Percentiles rank a stretch among this genome's conserved stretches.
Conservation (phyloP, 1,140 invertebrate genomes). For the Melipona quadrifasciata region DNA sequence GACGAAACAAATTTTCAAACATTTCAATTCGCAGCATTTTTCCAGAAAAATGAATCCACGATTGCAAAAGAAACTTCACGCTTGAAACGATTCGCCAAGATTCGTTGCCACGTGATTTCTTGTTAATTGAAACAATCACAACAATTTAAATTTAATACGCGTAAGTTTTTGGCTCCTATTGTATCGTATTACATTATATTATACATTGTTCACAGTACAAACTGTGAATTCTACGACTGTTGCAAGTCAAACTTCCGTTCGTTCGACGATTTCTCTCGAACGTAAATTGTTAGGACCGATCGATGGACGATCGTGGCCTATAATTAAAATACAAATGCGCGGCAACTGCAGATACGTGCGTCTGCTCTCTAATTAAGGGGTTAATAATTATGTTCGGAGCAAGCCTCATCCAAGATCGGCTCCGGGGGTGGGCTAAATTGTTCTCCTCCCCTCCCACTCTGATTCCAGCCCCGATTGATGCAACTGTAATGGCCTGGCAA, state of each 20-base stretch:
- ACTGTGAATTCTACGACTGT: background rate
- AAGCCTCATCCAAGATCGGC: background rate
- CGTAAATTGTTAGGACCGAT: background rate
- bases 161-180: too few species aligned
- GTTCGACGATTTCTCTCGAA: background rate
- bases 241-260: background rate
- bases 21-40: too few species aligned
- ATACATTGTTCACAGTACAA: background rate
- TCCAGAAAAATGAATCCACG: too few species aligned
- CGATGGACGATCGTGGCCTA: background rate
- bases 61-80: too few species aligned
- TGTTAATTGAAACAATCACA: too few species aligned
- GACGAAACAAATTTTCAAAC: too few species aligned
- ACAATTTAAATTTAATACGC: too few species aligned
- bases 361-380: constrained; percentile 29
- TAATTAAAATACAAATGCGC: constrained; percentile 8
- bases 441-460: background rate
- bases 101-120: too few species aligned
- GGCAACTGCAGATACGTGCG: constrained; percentile 6
- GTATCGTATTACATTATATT: too few species aligned
- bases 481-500: constrained; percentile 15
- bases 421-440: background rate
- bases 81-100: too few species aligned
- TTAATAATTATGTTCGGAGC: constrained; percentile 9
- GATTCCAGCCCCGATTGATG: background rate